phyloP scores from a whole-genome alignment of 2,113 vertebrate genomes.

The Tyto alba region DNA sequence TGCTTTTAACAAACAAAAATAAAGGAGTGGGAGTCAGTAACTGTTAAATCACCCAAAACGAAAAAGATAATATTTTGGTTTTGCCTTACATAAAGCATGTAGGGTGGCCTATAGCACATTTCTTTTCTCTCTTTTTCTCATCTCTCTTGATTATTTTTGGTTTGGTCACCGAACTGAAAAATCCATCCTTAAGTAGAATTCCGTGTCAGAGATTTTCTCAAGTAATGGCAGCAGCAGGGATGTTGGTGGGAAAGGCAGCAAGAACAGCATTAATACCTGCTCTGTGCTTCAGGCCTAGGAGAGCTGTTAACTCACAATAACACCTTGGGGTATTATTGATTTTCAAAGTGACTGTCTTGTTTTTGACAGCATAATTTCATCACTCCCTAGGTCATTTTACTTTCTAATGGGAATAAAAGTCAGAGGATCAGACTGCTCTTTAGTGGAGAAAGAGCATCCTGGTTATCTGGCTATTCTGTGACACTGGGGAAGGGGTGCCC shows the following conservation, averaged over 20 bases:
- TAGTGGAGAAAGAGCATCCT: neutral
- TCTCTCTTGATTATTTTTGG: neutral
- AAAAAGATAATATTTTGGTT: neutral
- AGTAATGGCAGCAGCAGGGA: neutral
- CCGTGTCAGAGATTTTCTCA: neutral
- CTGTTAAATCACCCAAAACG: neutral
- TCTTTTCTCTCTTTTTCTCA: neutral
- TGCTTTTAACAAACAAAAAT: neutral
- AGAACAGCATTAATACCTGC: neutral
- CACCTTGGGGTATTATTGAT: slow-evolving; percentile 44
- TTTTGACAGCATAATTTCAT: slow-evolving; percentile 46
- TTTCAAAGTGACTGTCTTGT: slow-evolving; percentile 39
- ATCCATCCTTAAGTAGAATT: slow-evolving; percentile 37
- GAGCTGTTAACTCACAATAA: slow-evolving; percentile 34
- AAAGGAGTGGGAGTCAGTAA: neutral
- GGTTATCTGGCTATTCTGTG: neutral
- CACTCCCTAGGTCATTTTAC: slow-evolving; percentile 35
- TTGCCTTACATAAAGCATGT: neutral
- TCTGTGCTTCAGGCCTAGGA: neutral
- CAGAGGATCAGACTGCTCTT: neutral
- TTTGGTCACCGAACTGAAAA: slow-evolving; percentile 28
- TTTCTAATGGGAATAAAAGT: slow-evolving; percentile 32
- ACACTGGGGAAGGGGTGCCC: neutral
- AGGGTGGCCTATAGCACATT: neutral
- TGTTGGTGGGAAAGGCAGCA: neutral